Percentiles rank a stretch among this genome's conserved stretches.
Conservation (phyloP, 2,113 vertebrate genomes). For the Turnix velox region DNA sequence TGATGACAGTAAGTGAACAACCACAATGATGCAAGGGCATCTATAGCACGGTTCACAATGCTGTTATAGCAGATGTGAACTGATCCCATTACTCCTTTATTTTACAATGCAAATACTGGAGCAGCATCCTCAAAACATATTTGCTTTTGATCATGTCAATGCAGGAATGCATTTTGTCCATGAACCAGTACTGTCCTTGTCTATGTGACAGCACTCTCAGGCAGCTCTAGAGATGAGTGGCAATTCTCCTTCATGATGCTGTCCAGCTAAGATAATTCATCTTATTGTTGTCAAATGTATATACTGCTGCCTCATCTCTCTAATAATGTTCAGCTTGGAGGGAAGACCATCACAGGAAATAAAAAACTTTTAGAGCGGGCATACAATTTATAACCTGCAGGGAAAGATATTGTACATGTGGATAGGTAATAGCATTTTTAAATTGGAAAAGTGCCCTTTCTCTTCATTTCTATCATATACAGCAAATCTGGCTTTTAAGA, state of each 20-base stretch:
- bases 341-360: neutral
- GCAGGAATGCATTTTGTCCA: neutral
- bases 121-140: neutral
- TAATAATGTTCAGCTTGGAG: neutral
- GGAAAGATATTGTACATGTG: neutral
- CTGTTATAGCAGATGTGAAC: neutral
- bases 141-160: neutral
- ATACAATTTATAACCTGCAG: neutral
- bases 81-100: neutral
- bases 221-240: neutral
- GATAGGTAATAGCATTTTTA: conserved; percentile 29
- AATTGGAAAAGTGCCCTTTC: conserved; percentile 32
- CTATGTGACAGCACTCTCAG: neutral
- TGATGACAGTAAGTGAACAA: conserved; percentile 87
- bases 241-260: neutral
- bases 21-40: neutral
- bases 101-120: neutral
- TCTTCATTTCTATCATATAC: neutral
- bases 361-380: neutral
- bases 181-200: neutral
- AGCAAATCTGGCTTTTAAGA: conserved; percentile 44
- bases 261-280: neutral
- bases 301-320: neutral
- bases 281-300: neutral
- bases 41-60: accelerated